Evolutionary conservation across 2,888 invertebrate genomes (phyloP).

Genomic region (Cheiracanthium punctorium): DNA sequence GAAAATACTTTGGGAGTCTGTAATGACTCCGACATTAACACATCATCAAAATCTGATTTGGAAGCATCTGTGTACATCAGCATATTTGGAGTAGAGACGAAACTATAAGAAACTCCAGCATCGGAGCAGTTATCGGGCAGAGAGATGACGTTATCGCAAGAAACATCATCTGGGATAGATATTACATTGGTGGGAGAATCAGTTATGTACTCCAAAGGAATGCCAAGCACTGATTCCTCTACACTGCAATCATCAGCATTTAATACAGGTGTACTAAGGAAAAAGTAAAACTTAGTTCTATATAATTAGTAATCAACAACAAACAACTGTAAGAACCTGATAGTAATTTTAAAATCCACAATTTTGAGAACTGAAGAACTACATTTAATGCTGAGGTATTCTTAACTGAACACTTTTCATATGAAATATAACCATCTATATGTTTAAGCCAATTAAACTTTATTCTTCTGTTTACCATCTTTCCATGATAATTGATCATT

Average conservation of each 20-base stretch:
- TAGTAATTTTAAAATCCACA: too few relatives aligned
- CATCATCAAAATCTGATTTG: conserved; percentile 42
- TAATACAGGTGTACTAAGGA: conserved; percentile 12
- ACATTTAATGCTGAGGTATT: too few relatives aligned
- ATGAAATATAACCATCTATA: too few relatives aligned
- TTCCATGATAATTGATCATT: too few relatives aligned
- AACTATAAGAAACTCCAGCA: neutral
- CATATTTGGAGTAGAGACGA: neutral
- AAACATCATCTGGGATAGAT: conserved; percentile 11
- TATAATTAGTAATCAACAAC: too few relatives aligned
- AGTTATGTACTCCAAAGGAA: conserved; percentile 51
- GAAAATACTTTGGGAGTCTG: conserved; percentile 37
- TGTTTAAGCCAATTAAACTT: too few relatives aligned
- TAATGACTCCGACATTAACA: conserved; percentile 32
- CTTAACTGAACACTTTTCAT: too few relatives aligned
- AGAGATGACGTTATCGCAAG: conserved; percentile 21
- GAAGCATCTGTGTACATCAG: neutral
- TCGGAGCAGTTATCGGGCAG: conserved; percentile 21
- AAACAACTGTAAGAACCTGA: too few relatives aligned
- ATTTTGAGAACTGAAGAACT: too few relatives aligned
- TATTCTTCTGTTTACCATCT: too few relatives aligned
- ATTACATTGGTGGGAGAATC: conserved; percentile 5
- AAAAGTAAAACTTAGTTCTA: neutral
- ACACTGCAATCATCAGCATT: conserved; percentile 5
- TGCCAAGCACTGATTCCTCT: conserved; percentile 44